phyloP scores from a whole-genome alignment of 2,113 vertebrate genomes.

The Phyllopteryx taeniolatus region DNA sequence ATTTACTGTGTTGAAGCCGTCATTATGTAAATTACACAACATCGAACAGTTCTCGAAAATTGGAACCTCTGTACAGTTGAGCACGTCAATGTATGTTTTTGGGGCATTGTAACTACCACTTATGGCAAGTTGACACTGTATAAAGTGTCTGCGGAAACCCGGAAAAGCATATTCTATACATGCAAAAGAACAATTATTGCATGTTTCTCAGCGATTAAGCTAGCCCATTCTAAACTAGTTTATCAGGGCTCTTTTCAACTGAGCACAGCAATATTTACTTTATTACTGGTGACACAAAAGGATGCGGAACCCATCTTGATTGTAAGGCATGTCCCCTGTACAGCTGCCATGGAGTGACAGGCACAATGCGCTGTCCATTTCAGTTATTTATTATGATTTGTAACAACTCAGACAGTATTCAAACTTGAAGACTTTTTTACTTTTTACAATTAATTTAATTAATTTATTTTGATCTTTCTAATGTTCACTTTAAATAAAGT shows the following conservation, averaged over 20 bases:
- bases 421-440: not conserved
- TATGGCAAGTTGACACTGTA: not conserved
- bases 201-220: conserved; percentile 13
- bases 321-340: conserved; percentile 13
- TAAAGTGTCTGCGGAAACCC: conserved; percentile 1
- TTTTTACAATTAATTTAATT: not conserved
- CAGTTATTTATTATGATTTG: not conserved
- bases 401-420: not conserved
- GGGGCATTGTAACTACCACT: not conserved
- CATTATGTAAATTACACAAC: conserved; percentile 51
- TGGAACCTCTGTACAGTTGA: not conserved
- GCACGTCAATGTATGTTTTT: not conserved
- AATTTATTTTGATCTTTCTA: no score
- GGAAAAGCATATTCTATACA: not conserved
- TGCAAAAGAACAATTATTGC: not conserved
- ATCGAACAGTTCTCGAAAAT: conserved; percentile 9
- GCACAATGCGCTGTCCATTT: not conserved
- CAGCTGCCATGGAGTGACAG: conserved; percentile 1
- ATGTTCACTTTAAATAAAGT: no score
- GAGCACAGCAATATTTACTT: conserved; percentile 18
- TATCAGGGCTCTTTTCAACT: conserved; percentile 17
- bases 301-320: conserved; percentile 3
- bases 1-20: conserved; percentile 28
- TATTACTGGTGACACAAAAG: conserved; percentile 8
- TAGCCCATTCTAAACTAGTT: conserved; percentile 2